Base-by-base conservation (phyloP, 2,797 vertebrate species). In the Merluccius polli region DNA sequence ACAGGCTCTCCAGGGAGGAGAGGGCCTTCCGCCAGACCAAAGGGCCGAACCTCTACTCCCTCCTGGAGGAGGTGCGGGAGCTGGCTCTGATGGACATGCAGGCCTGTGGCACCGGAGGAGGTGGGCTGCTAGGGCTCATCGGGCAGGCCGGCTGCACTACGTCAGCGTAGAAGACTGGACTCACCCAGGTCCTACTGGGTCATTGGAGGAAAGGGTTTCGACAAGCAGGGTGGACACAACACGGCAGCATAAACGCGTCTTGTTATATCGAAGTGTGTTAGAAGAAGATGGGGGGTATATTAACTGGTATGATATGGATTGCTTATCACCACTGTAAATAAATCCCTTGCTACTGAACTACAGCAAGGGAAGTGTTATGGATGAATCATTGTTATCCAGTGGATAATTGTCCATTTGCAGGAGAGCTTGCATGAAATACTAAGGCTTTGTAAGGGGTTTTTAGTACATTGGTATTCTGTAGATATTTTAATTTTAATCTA, bases 1-100 rank as follows among this genome's bases (percentile, higher is more conserved):
- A 92, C 12, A 79, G 78, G 70, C 78, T 93, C 31, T 93, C 92
- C 82, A 92, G 86, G 76, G 95, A 96, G 33, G 94, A 94, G 67
- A 82, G 38, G 32, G 88, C 97, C 84, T 99, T 95, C 86, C 77
- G 93, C 72, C 98, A 99, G 87, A 98, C 94, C 67, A 94, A 90
- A 79, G 91, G 88, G 0, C 90, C 88, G 0, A 98, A 95, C 73
- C 92, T 99, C 0, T 99, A 99, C 88, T 90, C 90, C 0, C 81
- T 99, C 31, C 90, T 99, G 82, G 95, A 99, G 89, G 96, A 99
- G 88, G 93, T 99, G 29, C 88, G 92, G 38, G 96, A 98, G 82
- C 88, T 96, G 73, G 96, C 97, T 0, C 89, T 99, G 32, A 73
- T 93, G 27, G 96, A 97, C 70, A 32, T 74, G 33, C 71, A 79